phyloP scores from a whole-genome alignment of 2,797 vertebrate genomes.

The Neopelma chrysocephalum region DNA sequence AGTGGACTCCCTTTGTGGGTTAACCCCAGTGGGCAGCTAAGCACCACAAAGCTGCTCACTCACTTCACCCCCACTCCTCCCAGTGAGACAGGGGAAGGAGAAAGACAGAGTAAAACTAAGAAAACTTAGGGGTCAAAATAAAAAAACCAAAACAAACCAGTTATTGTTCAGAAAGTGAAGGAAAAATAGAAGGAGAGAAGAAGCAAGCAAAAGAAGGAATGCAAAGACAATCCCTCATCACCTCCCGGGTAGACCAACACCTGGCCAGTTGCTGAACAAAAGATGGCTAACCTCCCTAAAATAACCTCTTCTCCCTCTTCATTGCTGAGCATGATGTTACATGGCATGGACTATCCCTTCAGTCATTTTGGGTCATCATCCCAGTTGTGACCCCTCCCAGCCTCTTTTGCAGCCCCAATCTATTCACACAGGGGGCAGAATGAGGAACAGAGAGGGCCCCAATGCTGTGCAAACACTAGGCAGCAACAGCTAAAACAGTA shows the following conservation, averaged over 20 bases:
- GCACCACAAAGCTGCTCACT: neutral
- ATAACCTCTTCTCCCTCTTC: neutral
- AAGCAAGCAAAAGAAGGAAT: neutral
- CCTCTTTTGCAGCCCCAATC: neutral
- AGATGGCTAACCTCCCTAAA: neutral
- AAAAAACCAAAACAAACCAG: neutral
- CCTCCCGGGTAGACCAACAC: neutral
- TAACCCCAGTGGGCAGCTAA: neutral
- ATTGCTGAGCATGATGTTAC: neutral
- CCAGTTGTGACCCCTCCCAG: neutral
- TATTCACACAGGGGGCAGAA: neutral
- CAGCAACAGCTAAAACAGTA: neutral
- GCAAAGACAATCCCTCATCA: neutral
- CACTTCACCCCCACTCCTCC: accelerated
- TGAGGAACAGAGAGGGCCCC: neutral
- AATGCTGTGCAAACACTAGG: neutral
- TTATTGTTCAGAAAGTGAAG: neutral
- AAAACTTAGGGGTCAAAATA: neutral
- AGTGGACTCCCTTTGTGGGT: neutral
- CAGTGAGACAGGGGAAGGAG: neutral
- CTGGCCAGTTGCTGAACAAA: neutral
- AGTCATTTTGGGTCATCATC: neutral
- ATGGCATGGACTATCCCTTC: neutral
- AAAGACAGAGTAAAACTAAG: neutral
- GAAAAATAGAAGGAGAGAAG: neutral